These are phyloP conservation scores for Denticeps clupeoides DNA, from an alignment of 2,797 vertebrate genomes.

Conservation along the genomic window DNA sequence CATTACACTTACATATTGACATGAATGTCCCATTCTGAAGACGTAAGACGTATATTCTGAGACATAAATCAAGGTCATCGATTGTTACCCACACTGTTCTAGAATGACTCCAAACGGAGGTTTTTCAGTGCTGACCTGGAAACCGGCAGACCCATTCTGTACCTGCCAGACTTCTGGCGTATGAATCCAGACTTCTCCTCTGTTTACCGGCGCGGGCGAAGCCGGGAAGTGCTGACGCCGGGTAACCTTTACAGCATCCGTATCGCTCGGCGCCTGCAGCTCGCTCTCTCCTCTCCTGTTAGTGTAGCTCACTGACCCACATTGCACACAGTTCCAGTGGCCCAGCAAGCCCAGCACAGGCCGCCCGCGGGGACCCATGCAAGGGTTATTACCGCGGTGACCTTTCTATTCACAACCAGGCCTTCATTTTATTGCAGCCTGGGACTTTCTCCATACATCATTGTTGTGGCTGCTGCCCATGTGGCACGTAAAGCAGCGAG, in stretches of 20 bases:
- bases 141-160: too few relatives aligned
- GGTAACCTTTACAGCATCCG: slow-evolving; percentile 7
- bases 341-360: not conserved
- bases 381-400: not conserved
- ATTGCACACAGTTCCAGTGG: not conserved
- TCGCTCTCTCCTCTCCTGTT: not conserved
- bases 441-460: too few relatives aligned
- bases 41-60: too few relatives aligned
- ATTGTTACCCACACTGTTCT: too few relatives aligned
- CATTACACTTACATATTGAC: too few relatives aligned
- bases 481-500: not conserved
- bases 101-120: too few relatives aligned
- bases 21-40: too few relatives aligned
- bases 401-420: not conserved
- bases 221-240: slow-evolving; percentile 12
- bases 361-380: not conserved
- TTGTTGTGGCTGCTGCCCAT: not conserved
- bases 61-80: too few relatives aligned
- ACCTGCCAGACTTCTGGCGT: too few relatives aligned
- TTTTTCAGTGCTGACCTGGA: too few relatives aligned
- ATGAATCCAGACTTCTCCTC: not conserved
- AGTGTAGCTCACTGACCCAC: slow-evolving; percentile 6
- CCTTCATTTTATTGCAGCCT: not conserved
- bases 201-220: not conserved
- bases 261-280: slow-evolving; percentile 4